Evolutionary conservation across 2,888 invertebrate species (phyloP), one percentile per base, ranked within the genome.

Genomic region (Hecatera dysodea): DNA sequence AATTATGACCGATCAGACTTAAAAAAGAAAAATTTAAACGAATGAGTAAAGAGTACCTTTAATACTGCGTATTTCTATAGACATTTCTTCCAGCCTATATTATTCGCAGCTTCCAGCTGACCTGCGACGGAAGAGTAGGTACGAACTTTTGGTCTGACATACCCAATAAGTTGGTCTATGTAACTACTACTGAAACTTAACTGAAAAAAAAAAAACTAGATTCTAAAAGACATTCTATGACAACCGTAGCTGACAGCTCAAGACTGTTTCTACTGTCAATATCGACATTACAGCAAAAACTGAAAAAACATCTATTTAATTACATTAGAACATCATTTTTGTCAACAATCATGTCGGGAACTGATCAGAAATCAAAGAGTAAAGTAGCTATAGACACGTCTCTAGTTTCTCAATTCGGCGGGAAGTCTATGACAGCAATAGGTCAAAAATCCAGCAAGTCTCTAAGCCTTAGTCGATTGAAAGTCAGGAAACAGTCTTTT

Each of bases 401-500:
- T 33, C 0, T 1, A 5, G 9, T 0, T 8, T 5, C 50, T 22
- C 0, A 15, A 2, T 0, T 1, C 17, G 19, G 0, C 0, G 8
- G 36, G n/a, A 72, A 24, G 22, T 36, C 72, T 6, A 0, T 0
- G 0, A 0, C 0, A 0, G 50, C 0, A n/a, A 6, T 62, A 1
- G 11, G 0, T 1, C 5, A 4, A 22, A 46, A 0, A 8, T 39
- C 73, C 24, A 57, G 17, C 39, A 27, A n/a, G 15, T n/a, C 7
- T n/a, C 0, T 27, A 2, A 53, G 12, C 52, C 79, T 90, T 67
- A 94, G 95, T 39, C 88, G 95, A 22, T 15, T 94, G 56, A 91
- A 72, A 64, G 42, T 93, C n/a, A 85, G 95, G 5, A 89, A 72
- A 68, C 79, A 70, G 0, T 94, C 95, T 0, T 94, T 83, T 73